Evolutionary conservation across 2,888 invertebrate species (phyloP).

Genomic region (Cephus nigrinus): DNA sequence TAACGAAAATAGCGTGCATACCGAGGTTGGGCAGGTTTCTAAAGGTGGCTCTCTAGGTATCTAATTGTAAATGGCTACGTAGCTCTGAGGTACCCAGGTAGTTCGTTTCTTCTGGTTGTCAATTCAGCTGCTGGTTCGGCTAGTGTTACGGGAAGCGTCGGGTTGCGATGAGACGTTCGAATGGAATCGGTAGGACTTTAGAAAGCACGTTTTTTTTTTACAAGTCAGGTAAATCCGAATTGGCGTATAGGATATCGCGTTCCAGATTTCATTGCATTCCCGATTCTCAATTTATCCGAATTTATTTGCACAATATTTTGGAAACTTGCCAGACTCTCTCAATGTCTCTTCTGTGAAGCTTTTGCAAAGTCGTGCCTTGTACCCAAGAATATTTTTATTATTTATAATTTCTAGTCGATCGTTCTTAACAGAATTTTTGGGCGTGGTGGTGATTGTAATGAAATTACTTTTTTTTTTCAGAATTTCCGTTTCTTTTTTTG

Average conservation of each 20-base stretch:
- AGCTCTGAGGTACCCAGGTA: background rate
- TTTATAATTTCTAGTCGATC: background rate
- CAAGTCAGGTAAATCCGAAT: conserved; percentile 22
- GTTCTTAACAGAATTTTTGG: background rate
- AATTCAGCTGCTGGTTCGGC: background rate
- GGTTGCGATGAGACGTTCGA: background rate
- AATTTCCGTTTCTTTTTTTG: background rate
- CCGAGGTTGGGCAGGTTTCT: background rate
- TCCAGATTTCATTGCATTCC: conserved; percentile 48
- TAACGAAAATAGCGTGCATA: conserved; percentile 20
- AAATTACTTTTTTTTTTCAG: background rate
- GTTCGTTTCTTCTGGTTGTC: background rate
- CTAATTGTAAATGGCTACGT: background rate
- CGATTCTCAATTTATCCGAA: conserved; percentile 46
- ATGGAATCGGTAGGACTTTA: background rate
- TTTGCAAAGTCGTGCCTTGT: background rate
- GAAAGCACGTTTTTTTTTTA: background rate
- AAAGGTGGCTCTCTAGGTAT: background rate
- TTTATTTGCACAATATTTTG: conserved; percentile 54
- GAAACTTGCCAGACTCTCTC: conserved; percentile 38
- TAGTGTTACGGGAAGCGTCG: background rate
- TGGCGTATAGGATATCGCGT: conserved; percentile 48
- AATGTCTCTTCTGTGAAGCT: background rate
- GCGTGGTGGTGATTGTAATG: background rate
- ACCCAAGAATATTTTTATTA: background rate